Base-by-base conservation (phyloP, 2,888 invertebrate genomes). In the Heterodera filipjevi region DNA sequence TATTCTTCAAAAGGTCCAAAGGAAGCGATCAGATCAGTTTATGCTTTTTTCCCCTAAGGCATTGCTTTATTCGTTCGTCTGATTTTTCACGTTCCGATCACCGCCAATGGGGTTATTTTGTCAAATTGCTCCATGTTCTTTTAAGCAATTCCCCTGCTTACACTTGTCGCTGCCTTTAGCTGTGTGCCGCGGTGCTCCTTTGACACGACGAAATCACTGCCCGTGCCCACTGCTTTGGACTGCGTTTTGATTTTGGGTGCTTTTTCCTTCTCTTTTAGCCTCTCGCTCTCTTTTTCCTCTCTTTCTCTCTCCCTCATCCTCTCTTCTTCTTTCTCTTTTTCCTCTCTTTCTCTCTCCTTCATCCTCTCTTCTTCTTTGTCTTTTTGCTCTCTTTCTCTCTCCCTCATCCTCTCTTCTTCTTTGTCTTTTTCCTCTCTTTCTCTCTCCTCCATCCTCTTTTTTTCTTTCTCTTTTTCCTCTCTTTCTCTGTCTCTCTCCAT, bases 151-250 rank as follows among this genome's bases (percentile, higher is more conserved):
- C n/a, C n/a, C n/a, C n/a, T n/a, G n/a, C 68, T 68, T 30, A 68
- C 68, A 33, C 32, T 32, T 30, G 14, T 35, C 16, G 33, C 35
- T 35, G 68, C 27, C 33, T 16, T 68, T 12, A 68, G 33, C 33
- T 68, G 68, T 35, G 68, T 68, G 16, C 68, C 68, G 19, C 68
- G 16, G 32, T 35, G 32, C 33, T 68, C 33, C 68, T 33, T 68
- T 32, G 16, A 19, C 10, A 16, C 35, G 3, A 35, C 33, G 2
- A 59, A 59, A 59, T 59, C 27, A n/a, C 1, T 27, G n/a, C 22
- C 10, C 19, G 68, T 68, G 68, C 33, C 68, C 68, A 68, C 68
- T 33, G 68, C 68, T 22, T 32, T 35, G 3, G 32, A 32, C 3
- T 3, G 14, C 33, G 22, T 68, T 32, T 68, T 35, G 19, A 5